Evolutionary conservation across 2,888 invertebrate species (phyloP).

Genomic region (Sphinx pinastri): DNA sequence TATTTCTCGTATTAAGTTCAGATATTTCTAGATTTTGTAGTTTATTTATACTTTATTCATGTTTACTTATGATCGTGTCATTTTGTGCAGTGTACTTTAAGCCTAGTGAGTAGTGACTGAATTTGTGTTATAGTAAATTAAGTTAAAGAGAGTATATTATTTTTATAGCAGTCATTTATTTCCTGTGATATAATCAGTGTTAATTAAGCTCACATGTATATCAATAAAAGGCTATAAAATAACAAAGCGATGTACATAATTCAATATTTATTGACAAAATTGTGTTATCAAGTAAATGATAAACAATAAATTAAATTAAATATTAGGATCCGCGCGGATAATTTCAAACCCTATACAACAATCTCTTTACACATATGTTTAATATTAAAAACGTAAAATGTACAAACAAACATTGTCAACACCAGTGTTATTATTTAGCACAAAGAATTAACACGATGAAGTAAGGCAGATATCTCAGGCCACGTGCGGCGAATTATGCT

Average conservation of each 20-base stretch:
- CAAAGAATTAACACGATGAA: slow-evolving; percentile 62
- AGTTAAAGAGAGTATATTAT: slow-evolving; percentile 7
- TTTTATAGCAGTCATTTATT: slow-evolving; percentile 24
- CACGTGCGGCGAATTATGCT: slow-evolving; percentile 40
- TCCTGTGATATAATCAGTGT: slow-evolving; percentile 31
- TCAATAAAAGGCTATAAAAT: slow-evolving; percentile 37
- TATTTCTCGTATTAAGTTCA: too few relatives aligned
- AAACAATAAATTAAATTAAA: slow-evolving; percentile 82
- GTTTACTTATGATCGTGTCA: background rate
- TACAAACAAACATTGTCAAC: slow-evolving; percentile 76
- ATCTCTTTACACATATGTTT: slow-evolving; percentile 56
- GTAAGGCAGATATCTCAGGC: slow-evolving; percentile 50
- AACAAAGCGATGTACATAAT: slow-evolving; percentile 53
- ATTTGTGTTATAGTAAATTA: background rate
- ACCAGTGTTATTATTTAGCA: slow-evolving; percentile 70
- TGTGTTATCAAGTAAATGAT: slow-evolving; percentile 78
- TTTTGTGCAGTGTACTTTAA: background rate
- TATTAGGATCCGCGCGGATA: slow-evolving; percentile 71
- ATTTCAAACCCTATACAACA: slow-evolving; percentile 67
- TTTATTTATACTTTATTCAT: background rate
- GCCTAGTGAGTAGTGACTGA: background rate
- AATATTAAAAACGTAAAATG: slow-evolving; percentile 75
- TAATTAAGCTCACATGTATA: slow-evolving; percentile 38
- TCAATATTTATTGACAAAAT: slow-evolving; percentile 79
- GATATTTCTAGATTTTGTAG: too few relatives aligned